Base-by-base conservation (phyloP, 2,888 invertebrate genomes). In the Biston betularia region DNA sequence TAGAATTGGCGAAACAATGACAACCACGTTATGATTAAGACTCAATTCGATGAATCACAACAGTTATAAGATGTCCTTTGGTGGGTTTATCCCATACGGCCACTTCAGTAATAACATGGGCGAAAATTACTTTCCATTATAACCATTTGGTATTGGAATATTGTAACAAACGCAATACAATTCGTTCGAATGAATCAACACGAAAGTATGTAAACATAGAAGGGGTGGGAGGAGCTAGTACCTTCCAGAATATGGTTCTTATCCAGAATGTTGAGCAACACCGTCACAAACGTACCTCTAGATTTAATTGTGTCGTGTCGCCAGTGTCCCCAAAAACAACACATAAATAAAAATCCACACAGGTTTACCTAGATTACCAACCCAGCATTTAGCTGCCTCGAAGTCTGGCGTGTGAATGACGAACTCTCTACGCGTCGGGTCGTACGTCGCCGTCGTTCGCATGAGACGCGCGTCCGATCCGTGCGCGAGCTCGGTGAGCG, bases 321-420 rank as follows among this genome's bases (percentile, higher is more conserved):
- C 14, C 53, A 5, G 12, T 14, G 33, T 24, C 42, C 38, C 15
- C 60, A 49, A 52, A 55, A 69, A 63, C 65, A 69, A 68, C 68
- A 68, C 63, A 63, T 54, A 63, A 79, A 72, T 77, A 84, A 81
- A 81, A 81, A 77, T 80, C 86, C 81, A 82, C 82, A 76, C 77
- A 79, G 63, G 84, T 87, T 90, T 94, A 95, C 97, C 97, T 93
- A 98, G 94, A 92, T 98, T 98, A 78, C 99, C 99, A 79, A 97
- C 96, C 99, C 99, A 99, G 90, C 98, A 98, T 94, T 99, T 99
- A 61, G 98, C 98, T 9, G 99, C 98, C 89, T 98, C 97, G 92
- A 98, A 97, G 89, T 98, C 97, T 0, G 99, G 98, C 0, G 98
- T 97, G 86, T 98, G 96, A 11, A 99, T 94, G 63, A 98, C 94